Evolutionary conservation across 2,797 vertebrate genomes (phyloP), one percentile per base, ranked within the genome.

Genomic region (Syngnathus rostellatus): DNA sequence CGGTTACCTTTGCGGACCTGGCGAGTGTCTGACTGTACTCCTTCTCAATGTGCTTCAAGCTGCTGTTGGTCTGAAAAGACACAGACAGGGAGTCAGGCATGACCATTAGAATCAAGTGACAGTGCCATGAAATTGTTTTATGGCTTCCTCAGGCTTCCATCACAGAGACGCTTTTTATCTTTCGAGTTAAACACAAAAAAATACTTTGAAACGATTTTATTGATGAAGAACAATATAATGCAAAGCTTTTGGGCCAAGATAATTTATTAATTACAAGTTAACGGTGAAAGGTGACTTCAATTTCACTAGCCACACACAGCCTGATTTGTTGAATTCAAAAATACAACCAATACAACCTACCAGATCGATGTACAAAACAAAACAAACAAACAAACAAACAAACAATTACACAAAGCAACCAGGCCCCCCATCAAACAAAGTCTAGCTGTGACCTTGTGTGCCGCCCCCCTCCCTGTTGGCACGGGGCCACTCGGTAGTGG

Each of bases 11-110:
- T 4, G 92, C 89, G 80, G 92, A 94, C 68, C 87, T 93, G 73
- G 91, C 85, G 73, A 94, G 89, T 81, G 92, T 95, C 87, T 93
- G 94, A 65, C 74, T 77, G 81, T 85, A 93, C 68, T 96, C 94
- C 89, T 93, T 91, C 87, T 97, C 94, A 41, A 90, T 87, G 90
- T 95, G 93, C 92, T 89, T 94, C 90, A 97, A 84, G 85, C 86
- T 89, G 92, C 88, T 87, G 91, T 82, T 93, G 81, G 89, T 90
- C 95, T 98, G 92, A 74, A 89, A 86, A 81, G 69, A 76, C 63
- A 64, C 71, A 81, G 77, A 81, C 53, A 68, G 60, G 72, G 72
- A 76, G 80, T 77, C 80, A 77, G 83, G 83, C 14, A 37, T 39
- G 40, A 89, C 85, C 91, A 89, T 83, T 79, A 79, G 76, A 79